Conservation (phyloP, 1,140 invertebrate genomes). For the Brachionus calyciflorus region DNA sequence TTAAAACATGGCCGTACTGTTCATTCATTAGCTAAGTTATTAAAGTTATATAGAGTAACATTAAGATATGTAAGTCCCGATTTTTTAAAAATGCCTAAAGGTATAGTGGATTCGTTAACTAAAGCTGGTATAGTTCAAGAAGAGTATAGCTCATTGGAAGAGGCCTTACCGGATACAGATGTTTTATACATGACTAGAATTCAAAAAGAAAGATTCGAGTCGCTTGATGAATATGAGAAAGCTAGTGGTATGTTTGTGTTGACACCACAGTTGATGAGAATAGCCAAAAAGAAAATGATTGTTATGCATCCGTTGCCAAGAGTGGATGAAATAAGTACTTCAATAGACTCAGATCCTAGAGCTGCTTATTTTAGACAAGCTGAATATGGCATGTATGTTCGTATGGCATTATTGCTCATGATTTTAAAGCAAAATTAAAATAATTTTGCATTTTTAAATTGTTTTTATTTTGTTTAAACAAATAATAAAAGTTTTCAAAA, state of each 20-base stretch:
- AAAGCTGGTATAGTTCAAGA: constrained; percentile 75
- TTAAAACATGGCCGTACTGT: constrained; percentile 95
- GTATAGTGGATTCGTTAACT: constrained; percentile 74
- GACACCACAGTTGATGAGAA: constrained; percentile 90
- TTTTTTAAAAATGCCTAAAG: constrained; percentile 81
- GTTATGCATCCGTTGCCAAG: constrained; percentile 96
- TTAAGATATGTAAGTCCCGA: constrained; percentile 83
- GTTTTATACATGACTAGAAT: constrained; percentile 97
- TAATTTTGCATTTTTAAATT: background rate
- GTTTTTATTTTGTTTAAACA: constrained; percentile 1
- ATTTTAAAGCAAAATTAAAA: constrained; percentile 65
- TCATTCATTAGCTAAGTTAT: constrained; percentile 80
- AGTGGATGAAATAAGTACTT: constrained; percentile 81
- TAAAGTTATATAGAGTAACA: constrained; percentile 55
- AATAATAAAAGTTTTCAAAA: background rate
- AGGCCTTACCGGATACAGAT: constrained; percentile 84
- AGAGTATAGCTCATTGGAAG: constrained; percentile 67
- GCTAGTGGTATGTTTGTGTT: constrained; percentile 81
- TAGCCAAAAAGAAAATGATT: constrained; percentile 82
- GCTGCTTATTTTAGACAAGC: constrained; percentile 98
- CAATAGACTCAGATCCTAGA: constrained; percentile 89
- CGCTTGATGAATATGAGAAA: constrained; percentile 79
- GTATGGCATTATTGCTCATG: constrained; percentile 92
- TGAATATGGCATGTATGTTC: constrained; percentile 92
- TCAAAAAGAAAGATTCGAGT: constrained; percentile 85